Base-by-base conservation (phyloP, 2,888 invertebrate species). In the Lasioglossum pauxillum region DNA sequence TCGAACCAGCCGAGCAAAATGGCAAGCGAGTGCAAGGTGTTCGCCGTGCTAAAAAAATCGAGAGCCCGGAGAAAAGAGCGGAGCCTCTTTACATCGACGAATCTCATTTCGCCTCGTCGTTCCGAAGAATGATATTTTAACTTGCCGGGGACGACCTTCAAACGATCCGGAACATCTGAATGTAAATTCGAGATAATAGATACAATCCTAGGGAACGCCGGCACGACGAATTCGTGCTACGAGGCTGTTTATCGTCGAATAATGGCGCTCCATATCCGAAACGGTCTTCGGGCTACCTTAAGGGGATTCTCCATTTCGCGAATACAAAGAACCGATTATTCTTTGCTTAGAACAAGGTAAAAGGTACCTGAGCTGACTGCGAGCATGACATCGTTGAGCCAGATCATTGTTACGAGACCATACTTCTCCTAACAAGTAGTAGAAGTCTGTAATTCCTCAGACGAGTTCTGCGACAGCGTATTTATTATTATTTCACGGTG, bases 151-250 rank as follows among this genome's bases (percentile, higher is more conserved):
- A 60, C 60, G 60, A 60, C 60, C 60, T 60, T 60, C 60, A 60
- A 27, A 60, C 60, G 27, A 60, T 60, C 67, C 67, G 19, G 67
- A 35, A 67, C 35, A 67, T 67, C 67, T 8, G 67, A 67, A 67
- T 67, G 67, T 67, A 67, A 67, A 67, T 67, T 67, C 35, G 31
- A 35, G 67, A 35, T 67, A 67, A 67, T 67, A 67, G 67, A 67
- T 67, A 60, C 60, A 60, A 60, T 60, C 60, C 60, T 60, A 60
- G 14, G 60, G 14, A 60, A 53, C 27, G 5, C 23, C 27, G 14
- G 60, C 60, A 16, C 19, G 31, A 67, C 67, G 67, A 67, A 35
- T 67, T 67, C 67, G 67, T 67, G 35, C 8, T 19, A 67, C 27
- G 27, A 27, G 60, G 67, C 31, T 67, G 67, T 35, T 67, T 67